phyloP scores from a whole-genome alignment of 1,140 invertebrate species.

The Formica selysi region DNA sequence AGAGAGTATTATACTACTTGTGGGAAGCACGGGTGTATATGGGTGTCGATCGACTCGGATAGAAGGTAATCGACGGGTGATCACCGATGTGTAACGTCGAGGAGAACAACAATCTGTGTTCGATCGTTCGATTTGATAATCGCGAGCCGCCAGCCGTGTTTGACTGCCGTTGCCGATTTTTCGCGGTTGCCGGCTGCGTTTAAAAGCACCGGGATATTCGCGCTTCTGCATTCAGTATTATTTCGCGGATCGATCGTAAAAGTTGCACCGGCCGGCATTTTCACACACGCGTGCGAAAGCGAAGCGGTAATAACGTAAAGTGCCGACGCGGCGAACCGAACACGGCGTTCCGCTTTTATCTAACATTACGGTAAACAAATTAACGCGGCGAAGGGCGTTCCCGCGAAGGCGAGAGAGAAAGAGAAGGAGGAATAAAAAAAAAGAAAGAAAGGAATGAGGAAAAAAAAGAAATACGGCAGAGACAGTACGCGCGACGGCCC shows the following conservation, averaged over 20 bases:
- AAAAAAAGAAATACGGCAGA: conserved; percentile 34
- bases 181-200: neutral
- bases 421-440: conserved; percentile 6
- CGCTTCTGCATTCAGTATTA: neutral
- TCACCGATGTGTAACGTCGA: conserved; percentile 3
- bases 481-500: conserved; percentile 41
- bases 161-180: neutral
- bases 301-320: neutral
- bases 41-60: conserved; percentile 5
- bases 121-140: conserved; percentile 29
- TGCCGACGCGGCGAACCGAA: neutral
- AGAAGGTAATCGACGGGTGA: conserved; percentile 27
- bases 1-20: neutral
- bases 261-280: neutral
- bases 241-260: conserved; percentile 15
- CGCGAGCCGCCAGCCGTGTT: neutral
- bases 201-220: neutral
- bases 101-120: neutral
- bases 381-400: conserved; percentile 44
- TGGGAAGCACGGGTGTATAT: conserved; percentile 10
- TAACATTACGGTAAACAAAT: conserved; percentile 61
- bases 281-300: neutral
- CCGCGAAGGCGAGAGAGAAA: neutral
- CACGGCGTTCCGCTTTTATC: conserved; percentile 47
- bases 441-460: neutral